Conservation (phyloP, 1,140 invertebrate genomes). For the Phocides pigmalion region DNA sequence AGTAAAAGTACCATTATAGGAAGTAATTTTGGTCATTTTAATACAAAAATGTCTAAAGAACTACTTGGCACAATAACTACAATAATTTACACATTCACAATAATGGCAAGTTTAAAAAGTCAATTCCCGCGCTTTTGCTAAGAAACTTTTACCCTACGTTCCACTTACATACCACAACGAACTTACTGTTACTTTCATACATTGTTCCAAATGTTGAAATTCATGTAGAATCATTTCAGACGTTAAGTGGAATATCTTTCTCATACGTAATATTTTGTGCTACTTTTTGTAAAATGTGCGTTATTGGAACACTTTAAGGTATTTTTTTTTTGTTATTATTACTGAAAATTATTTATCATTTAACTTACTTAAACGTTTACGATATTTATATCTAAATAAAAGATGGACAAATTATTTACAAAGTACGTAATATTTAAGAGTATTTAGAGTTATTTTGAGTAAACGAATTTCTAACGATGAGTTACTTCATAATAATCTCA, state of each 20-base stretch:
- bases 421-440: neutral
- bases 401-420: neutral
- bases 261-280: too few species aligned
- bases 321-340: neutral
- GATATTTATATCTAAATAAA: too few species aligned
- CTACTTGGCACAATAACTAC: constrained; percentile 46
- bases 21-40: constrained; percentile 35
- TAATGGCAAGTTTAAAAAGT: constrained; percentile 35
- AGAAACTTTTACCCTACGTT: neutral
- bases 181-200: too few species aligned
- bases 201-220: too few species aligned
- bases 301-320: neutral
- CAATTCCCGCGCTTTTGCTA: constrained; percentile 15
- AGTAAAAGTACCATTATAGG: neutral
- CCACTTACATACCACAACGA: too few species aligned
- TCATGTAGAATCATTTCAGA: too few species aligned
- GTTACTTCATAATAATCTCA: constrained; percentile 10
- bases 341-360: too few species aligned
- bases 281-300: too few species aligned
- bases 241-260: too few species aligned
- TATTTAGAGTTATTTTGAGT: neutral
- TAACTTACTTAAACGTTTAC: too few species aligned
- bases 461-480: too few species aligned
- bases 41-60: constrained; percentile 40
- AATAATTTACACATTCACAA: constrained; percentile 17